A percentile compares a stretch with the other conserved stretches of the same genome.
These are phyloP conservation scores for Siderastrea siderea DNA, from an alignment of 92 coral and sea anemone genomes.

Conservation along the genomic window DNA sequence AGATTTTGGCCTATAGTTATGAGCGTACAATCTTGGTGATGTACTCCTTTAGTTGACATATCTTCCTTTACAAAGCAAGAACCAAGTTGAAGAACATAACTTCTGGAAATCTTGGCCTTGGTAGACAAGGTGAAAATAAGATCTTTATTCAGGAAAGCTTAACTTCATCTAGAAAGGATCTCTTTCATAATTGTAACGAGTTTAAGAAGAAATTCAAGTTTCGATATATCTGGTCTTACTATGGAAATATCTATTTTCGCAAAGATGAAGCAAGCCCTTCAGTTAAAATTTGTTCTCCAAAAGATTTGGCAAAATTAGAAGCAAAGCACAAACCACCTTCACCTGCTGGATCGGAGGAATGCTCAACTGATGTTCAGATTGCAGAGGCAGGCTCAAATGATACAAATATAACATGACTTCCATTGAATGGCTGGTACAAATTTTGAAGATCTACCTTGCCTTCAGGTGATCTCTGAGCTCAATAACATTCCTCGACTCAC, in stretches of 20 bases:
- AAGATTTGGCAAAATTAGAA: constrained; percentile 5
- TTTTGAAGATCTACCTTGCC: not conserved
- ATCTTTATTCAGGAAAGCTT: not conserved
- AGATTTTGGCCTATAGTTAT: too few relatives aligned
- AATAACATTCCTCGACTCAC: too few relatives aligned
- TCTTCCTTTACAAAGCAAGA: not conserved
- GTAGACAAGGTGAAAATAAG: constrained; percentile 7
- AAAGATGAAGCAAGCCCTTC: constrained; percentile 35
- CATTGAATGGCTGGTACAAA: not conserved
- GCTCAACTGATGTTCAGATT: not conserved
- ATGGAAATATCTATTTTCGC: constrained; percentile 29
- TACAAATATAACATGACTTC: not conserved
- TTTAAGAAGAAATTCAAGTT: constrained; percentile 17
- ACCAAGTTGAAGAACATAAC: constrained; percentile 24
- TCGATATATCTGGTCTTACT: constrained; percentile 36
- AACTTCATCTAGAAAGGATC: constrained; percentile 42
- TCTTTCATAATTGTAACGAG: constrained; percentile 24
- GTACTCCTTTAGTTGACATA: too few relatives aligned
- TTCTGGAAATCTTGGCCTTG: constrained; percentile 34
- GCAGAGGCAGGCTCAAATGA: not conserved
- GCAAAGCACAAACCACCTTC: not conserved
- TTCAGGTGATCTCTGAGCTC: not conserved
- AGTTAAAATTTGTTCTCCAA: not conserved
- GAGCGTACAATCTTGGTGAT: too few relatives aligned
- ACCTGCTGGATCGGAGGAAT: not conserved